These are phyloP conservation scores for Drosophila chauvacae DNA, from an alignment of 1,140 invertebrate species.

Conservation along the genomic window DNA sequence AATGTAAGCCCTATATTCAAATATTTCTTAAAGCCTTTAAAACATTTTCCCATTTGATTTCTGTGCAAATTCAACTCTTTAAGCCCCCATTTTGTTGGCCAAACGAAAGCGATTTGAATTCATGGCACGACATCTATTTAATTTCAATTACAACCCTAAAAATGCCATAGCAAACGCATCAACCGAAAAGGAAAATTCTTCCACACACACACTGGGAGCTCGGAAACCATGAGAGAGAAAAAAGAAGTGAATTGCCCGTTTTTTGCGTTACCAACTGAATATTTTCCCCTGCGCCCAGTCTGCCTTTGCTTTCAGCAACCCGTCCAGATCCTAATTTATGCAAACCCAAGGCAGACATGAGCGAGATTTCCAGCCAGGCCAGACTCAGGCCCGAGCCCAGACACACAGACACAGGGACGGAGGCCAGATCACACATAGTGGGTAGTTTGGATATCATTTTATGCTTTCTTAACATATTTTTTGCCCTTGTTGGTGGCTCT, in stretches of 20 bases:
- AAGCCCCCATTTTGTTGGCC: constrained; percentile 32
- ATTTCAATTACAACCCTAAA: constrained; percentile 82
- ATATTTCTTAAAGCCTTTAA: background rate
- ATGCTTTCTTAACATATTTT: constrained; percentile 83
- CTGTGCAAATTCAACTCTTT: constrained; percentile 47
- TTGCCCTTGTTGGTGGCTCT: constrained; percentile 32
- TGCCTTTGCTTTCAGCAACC: constrained; percentile 25
- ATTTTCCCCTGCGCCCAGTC: constrained; percentile 11
- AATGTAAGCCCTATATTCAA: background rate
- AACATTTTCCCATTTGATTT: background rate
- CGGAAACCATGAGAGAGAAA: constrained; percentile 5
- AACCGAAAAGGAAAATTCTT: constrained; percentile 63
- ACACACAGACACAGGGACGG: constrained; percentile 8
- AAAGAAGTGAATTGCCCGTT: constrained; percentile 17
- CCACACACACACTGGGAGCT: constrained; percentile 24
- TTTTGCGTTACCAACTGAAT: constrained; percentile 70
- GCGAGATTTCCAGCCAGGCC: constrained; percentile 61
- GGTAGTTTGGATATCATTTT: constrained; percentile 77
- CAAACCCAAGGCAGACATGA: constrained; percentile 67
- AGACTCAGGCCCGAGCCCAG: constrained; percentile 3
- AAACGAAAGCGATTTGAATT: constrained; percentile 68
- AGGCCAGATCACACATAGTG: constrained; percentile 34
- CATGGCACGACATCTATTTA: constrained; percentile 82
- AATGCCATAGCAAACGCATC: constrained; percentile 74
- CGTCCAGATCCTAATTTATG: constrained; percentile 72